Base-by-base conservation (phyloP, 2,113 vertebrate species). In the Emydocephalus ijimae region DNA sequence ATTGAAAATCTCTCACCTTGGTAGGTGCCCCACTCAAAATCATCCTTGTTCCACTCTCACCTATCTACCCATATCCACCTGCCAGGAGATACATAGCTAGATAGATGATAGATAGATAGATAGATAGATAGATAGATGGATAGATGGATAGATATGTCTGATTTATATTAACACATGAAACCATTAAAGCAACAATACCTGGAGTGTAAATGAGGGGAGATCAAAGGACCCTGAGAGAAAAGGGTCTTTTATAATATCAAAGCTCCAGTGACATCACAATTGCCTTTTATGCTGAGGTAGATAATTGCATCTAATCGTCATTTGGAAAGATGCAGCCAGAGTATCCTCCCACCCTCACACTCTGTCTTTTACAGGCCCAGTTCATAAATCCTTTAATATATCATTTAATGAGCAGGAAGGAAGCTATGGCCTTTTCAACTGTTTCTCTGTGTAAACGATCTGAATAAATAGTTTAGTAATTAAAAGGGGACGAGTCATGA, bases 151-250 rank as follows among this genome's bases (percentile, higher is more conserved):
- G 52, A 54, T 54, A 54, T 95, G 57, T 50, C 94, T 95, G 96
- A 95, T 96, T 96, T 95, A 93, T 97, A 96, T 97, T 97, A 97
- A 96, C 94, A 94, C 95, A 95, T 93, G 61, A 95, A 90, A 87
- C 94, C 95, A 97, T 97, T 96, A 96, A 97, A 95, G 93, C 91
- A 94, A 94, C 88, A 95, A 92, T 95, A 96, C 94, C 91, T 96
- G 96, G 88, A 0, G 20, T 94, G 94, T 90, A 93, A 94, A 96
- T 96, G 94, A 96, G 94, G 43, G 52, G 43, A 92, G 95, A 95
- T 96, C 92, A 96, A 95, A 97, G 93, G 89, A 21, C 88, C 94
- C 96, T 93, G 55, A 95, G 55, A 89, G 26, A 91, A 94, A 94
- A 91, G 57, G 81, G 24, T 26, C 92, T 95, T 96, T 96, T 95